Evolutionary conservation across 2,113 vertebrate species (phyloP).

Genomic region (Chaenogobius annularis): DNA sequence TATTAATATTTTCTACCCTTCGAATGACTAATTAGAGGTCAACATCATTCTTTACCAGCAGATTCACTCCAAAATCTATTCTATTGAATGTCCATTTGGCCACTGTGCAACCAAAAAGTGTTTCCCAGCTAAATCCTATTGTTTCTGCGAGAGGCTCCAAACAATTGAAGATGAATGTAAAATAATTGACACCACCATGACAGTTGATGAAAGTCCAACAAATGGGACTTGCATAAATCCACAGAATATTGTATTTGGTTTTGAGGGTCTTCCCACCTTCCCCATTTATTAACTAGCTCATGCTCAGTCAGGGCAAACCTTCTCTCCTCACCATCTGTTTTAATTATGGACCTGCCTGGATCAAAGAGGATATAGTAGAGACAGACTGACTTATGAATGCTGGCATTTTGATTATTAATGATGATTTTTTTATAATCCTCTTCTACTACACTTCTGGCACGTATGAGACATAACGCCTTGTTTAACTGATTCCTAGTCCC

Average conservation of each 20-base stretch:
- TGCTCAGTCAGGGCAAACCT: constrained; percentile 44
- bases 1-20: neutral
- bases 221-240: neutral
- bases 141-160: neutral
- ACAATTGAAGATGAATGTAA: neutral
- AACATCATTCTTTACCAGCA: neutral
- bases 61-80: neutral
- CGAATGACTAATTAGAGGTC: neutral
- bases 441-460: constrained; percentile 48
- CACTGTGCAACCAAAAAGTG: neutral
- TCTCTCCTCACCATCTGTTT: constrained; percentile 54
- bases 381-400: constrained; percentile 60
- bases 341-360: constrained; percentile 70
- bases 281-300: constrained; percentile 52
- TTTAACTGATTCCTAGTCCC: constrained; percentile 28
- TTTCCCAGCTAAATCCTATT: neutral
- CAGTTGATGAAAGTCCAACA: neutral
- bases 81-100: neutral
- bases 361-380: constrained; percentile 72
- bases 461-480: constrained; percentile 29
- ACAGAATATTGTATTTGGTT: neutral
- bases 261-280: constrained; percentile 36
- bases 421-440: constrained; percentile 72
- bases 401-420: constrained; percentile 70
- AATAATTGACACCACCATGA: neutral